Percentiles rank a stretch among this genome's conserved stretches.
These are phyloP conservation scores for Antechinus stuartii DNA, from an alignment of 2,113 vertebrate genomes.

Conservation along the genomic window DNA sequence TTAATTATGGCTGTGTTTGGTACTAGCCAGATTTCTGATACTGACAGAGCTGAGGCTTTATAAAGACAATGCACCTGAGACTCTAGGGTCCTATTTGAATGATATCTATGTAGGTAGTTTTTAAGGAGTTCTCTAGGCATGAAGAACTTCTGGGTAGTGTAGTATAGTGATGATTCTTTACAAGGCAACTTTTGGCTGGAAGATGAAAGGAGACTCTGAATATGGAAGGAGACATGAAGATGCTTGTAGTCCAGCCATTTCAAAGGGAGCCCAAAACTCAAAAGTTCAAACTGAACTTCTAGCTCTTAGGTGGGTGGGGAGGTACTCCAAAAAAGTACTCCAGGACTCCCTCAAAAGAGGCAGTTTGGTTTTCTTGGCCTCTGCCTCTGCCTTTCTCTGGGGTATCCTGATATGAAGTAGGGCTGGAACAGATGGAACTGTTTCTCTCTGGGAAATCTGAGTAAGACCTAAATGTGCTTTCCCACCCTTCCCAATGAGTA, in stretches of 20 bases:
- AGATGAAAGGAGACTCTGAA: not conserved
- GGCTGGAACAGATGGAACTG: not conserved
- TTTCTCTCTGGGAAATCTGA: not conserved
- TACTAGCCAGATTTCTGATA: not conserved
- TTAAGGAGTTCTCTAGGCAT: not conserved
- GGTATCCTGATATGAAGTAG: not conserved
- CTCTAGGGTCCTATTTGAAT: not conserved
- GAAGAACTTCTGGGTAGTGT: not conserved
- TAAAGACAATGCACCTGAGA: not conserved
- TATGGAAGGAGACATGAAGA: not conserved
- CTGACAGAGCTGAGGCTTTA: not conserved
- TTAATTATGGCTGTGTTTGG: not conserved
- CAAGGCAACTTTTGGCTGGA: not conserved
- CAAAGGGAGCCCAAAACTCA: not conserved
- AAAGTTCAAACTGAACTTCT: not conserved
- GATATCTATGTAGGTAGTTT: not conserved
- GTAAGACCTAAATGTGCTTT: not conserved
- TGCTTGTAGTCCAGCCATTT: not conserved
- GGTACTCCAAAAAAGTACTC: not conserved
- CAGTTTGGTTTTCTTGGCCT: not conserved
- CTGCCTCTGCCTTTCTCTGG: not conserved
- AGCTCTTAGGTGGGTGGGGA: not conserved
- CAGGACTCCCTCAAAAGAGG: not conserved
- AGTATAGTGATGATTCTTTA: not conserved
- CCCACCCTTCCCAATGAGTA: not conserved